Base-by-base conservation (phyloP, 2,888 invertebrate species). In the Ophion ventricosus region DNA sequence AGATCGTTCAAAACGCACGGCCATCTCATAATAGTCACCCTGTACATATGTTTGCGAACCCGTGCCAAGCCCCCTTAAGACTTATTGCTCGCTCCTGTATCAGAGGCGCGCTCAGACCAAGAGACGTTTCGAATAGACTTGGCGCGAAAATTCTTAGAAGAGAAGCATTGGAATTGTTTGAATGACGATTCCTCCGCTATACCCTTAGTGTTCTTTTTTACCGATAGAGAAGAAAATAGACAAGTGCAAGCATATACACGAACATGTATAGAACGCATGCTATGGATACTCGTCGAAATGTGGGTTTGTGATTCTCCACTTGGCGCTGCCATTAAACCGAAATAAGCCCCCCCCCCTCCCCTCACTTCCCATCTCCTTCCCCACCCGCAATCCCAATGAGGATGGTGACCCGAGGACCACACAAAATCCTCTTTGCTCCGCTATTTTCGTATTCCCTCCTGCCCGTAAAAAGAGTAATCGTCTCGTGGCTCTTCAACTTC, bases 391-490 rank as follows among this genome's bases (percentile, higher is more conserved):
- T 57, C 35, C 61, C 63, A 14, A 29, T 14, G 49, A 17, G 49
- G 49, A 49, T 49, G 56, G 56, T 57, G 70, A 25, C 43, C 63
- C 35, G 69, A 23, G 80, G 84, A 85, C 84, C 84, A 82, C 84
- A 82, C 84, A 76, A 80, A 82, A 82, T 75, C 67, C 76, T 67
- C 63, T 67, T 80, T 63, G 66, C 63, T 67, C 23, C 59, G 73
- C 80, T 85, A 85, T 85, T 85, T 76, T 78, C 35, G 76, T 80
- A 72, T 63, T 23, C 29, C 57, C 67, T 49, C 61, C 26, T 57
- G 35, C 72, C 63, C 63, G 26, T 85, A 85, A 85, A 85, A 85
- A 85, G 82, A 85, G 82, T 85, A 85, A 85, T 85, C 76, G 72
- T 35, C 61, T 67, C 70, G 43, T 54, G 79, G 76, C 61, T 61